Conservation (phyloP, 2,113 vertebrate genomes). For the Cynoglossus semilaevis region DNA sequence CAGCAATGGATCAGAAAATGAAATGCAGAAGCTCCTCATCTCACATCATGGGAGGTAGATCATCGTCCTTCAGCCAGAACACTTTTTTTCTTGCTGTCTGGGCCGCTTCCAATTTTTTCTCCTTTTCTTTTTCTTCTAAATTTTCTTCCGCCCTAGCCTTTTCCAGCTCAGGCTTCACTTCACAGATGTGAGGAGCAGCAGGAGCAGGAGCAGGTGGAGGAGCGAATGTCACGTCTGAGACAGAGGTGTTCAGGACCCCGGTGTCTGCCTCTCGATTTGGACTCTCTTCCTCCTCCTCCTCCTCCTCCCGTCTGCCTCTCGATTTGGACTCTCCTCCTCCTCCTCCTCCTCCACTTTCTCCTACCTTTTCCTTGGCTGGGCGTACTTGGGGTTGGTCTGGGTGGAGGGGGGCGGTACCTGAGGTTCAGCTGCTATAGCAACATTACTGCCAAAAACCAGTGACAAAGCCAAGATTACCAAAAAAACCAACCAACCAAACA, state of each 20-base stretch:
- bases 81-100: conserved; percentile 68
- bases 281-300: conserved; percentile 49
- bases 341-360: conserved; percentile 43
- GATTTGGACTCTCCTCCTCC: conserved; percentile 52
- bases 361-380: conserved; percentile 42
- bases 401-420: conserved; percentile 55
- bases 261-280: conserved; percentile 28
- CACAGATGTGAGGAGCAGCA: conserved; percentile 65
- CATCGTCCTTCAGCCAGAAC: conserved; percentile 71
- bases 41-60: conserved; percentile 78
- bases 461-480: conserved; percentile 56
- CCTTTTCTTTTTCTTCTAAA: conserved; percentile 51
- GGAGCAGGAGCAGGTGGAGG: conserved; percentile 16
- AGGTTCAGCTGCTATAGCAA: conserved; percentile 55
- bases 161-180: conserved; percentile 22
- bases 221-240: conserved; percentile 30
- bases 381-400: conserved; percentile 47
- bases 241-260: conserved; percentile 15
- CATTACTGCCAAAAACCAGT: conserved; percentile 65
- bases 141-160: conserved; percentile 23
- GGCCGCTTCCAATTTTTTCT: conserved; percentile 32
- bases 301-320: conserved; percentile 50
- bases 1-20: conserved; percentile 1
- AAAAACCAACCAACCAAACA: too few relatives aligned
- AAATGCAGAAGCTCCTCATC: conserved; percentile 42